Base-by-base conservation (phyloP, 1,140 invertebrate species). In the Drosophila subobscura region DNA sequence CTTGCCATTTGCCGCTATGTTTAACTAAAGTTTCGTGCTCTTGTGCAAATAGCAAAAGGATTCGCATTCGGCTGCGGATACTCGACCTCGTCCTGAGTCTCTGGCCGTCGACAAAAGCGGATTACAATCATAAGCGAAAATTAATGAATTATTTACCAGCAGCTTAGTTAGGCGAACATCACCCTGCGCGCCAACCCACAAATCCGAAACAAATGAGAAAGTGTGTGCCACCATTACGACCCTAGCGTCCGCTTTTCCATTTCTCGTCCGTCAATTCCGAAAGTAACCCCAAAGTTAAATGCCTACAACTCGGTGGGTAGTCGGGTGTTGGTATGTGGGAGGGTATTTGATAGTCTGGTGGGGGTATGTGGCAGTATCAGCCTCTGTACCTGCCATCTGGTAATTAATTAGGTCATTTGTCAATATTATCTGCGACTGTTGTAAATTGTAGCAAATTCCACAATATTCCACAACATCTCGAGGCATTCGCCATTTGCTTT, bases 121-220 rank as follows among this genome's bases (percentile, higher is more conserved):
- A 81, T 80, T 81, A 77, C 73, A 81, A 81, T 77, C 73, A 81
- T 77, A 81, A 81, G 78, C 79, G 78, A 81, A 81, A 68, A 77
- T 80, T 81, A 80, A 79, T 79, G 57, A 59, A 77, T 75, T 77
- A 71, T 75, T 77, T 77, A 77, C 75, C 65, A 77, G 75, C 75
- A 76, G 73, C 75, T 77, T 71, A 65, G 75, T 77, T 77, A 63
- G 58, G 71, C 64, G 47, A 58, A 77, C 67, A 40, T 45, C 29
- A 50, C 10, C n/a, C 22, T 20, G 8, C 47, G 23, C 37, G 20
- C 33, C 29, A 23, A 22, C 25, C 33, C 44, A 56, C 54, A n/a
- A 59, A 51, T 27, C 33, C 51, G 10, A 37, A 73, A 12, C 10
- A 37, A 37, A 37, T 37, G 33, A 12, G 33, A 40, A 22, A 42